Base-by-base conservation (phyloP, 2,888 invertebrate genomes). In the Leptura quadrifasciata region DNA sequence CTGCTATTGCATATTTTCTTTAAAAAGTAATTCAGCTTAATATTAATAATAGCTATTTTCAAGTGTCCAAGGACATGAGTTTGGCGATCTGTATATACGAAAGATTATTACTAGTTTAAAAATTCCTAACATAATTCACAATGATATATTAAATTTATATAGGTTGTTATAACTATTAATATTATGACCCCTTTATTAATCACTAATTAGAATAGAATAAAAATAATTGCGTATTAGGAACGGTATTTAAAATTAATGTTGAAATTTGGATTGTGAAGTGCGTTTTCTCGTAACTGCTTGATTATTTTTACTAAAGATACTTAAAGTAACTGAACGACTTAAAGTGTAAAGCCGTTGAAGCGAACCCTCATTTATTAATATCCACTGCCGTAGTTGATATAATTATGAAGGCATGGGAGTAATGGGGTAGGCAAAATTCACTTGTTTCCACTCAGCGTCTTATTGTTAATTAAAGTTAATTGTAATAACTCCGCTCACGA, bases 361-460 rank as follows among this genome's bases (percentile, higher is more conserved):
- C 67, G 73, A 67, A 77, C 79, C 75, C 74, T 75, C 79, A 76
- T 64, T 79, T 76, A 79, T 79, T 79, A 79, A 79, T 75, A 76
- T 68, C 72, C 75, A 76, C 76, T 76, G 72, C 75, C 63, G 75
- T 63, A 68, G 76, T 64, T 73, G 77, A 79, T 79, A 76, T 71
- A 79, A 79, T 79, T 79, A 79, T 75, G 74, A 78, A 72, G 74
- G 74, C 68, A 75, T 75, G 64, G 60, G 63, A 67, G 75, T 55
- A 67, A 67, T 47, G 63, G 63, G 76, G 68, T 68, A 70, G 64
- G 74, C 65, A 70, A 74, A 68, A 76, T 77, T 71, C 73, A 65
- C 63, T 65, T 31, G 61, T 72, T 68, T 71, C 73, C 35, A 58
- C 60, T 73, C 52, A 64, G 67, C 61, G 57, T 65, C 74, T 74